phyloP scores from a whole-genome alignment of 2,797 vertebrate genomes.

The Remorina albescens region DNA sequence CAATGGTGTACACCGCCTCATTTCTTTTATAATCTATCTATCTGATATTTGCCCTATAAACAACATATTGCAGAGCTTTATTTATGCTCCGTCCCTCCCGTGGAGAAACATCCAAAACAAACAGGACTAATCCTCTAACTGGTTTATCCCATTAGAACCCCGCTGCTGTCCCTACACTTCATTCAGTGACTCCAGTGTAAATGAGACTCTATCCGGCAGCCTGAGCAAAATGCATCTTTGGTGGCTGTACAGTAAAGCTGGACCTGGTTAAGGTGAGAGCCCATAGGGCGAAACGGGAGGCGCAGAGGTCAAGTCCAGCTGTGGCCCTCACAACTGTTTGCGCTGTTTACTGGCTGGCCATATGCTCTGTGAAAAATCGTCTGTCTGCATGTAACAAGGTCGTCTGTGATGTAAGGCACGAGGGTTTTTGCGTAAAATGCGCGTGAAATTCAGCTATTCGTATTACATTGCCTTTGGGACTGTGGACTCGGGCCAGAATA shows the following conservation, averaged over 20 bases:
- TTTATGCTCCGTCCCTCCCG: conserved; percentile 65
- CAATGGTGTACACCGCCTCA: conserved; percentile 25
- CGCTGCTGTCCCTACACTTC: conserved; percentile 70
- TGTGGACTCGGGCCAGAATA: neutral
- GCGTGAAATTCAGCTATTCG: neutral
- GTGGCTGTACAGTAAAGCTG: conserved; percentile 74
- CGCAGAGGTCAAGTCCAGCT: conserved; percentile 80
- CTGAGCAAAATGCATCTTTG: conserved; percentile 68
- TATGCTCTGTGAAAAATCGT: neutral
- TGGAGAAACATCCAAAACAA: conserved; percentile 83
- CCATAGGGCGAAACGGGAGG: conserved; percentile 44
- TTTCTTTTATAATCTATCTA: conserved; percentile 20
- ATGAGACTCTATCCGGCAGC: conserved; percentile 75
- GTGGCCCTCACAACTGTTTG: conserved; percentile 40
- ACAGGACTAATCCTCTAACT: conserved; percentile 77
- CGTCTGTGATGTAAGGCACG: neutral
- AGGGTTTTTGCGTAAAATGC: neutral
- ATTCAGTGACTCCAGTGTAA: conserved; percentile 77
- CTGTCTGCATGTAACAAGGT: no score
- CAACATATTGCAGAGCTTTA: conserved; percentile 56
- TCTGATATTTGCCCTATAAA: conserved; percentile 3
- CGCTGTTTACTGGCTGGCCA: conserved; percentile 29
- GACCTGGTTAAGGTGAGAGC: conserved; percentile 75
- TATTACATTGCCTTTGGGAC: neutral
- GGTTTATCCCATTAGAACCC: conserved; percentile 81